phyloP scores from a whole-genome alignment of 30 jellyfish, hydroid and myxozoan genomes.

The Catostylus mosaicus region DNA sequence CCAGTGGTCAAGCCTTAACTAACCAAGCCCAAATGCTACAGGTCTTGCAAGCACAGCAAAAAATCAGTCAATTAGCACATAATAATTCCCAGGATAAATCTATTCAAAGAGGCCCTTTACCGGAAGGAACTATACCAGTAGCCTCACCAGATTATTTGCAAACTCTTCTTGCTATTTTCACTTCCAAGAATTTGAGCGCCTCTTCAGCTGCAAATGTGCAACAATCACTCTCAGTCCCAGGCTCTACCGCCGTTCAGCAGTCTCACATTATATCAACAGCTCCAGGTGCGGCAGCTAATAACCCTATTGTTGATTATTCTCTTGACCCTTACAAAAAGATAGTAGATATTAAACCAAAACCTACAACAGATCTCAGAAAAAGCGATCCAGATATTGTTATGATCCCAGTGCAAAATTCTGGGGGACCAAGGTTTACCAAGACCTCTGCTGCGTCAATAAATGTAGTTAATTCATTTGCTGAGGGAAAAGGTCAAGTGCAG shows the following conservation, averaged over 20 bases:
- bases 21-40: slow-evolving; percentile 39
- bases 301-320: background rate
- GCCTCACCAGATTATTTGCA: slow-evolving; percentile 43
- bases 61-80: slow-evolving; percentile 3
- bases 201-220: slow-evolving; percentile 7
- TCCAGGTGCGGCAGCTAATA: slow-evolving; percentile 4
- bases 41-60: slow-evolving; percentile 57
- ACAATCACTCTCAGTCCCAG: background rate
- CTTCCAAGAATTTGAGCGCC: slow-evolving; percentile 28
- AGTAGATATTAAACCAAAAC: slow-evolving; percentile 42
- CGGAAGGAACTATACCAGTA: slow-evolving; percentile 31
- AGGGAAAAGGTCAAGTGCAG: background rate
- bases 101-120: background rate
- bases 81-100: background rate
- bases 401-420: slow-evolving; percentile 24
- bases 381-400: slow-evolving; percentile 22
- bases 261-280: slow-evolving; percentile 1
- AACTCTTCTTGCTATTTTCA: slow-evolving; percentile 40
- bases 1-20: slow-evolving; percentile 16
- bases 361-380: background rate
- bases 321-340: slow-evolving; percentile 2
- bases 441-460: background rate
- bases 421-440: background rate
- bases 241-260: background rate
- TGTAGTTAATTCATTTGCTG: background rate